These are phyloP conservation scores for Laticauda laticaudata DNA, from an alignment of 2,113 vertebrate genomes.

Conservation along the genomic window DNA sequence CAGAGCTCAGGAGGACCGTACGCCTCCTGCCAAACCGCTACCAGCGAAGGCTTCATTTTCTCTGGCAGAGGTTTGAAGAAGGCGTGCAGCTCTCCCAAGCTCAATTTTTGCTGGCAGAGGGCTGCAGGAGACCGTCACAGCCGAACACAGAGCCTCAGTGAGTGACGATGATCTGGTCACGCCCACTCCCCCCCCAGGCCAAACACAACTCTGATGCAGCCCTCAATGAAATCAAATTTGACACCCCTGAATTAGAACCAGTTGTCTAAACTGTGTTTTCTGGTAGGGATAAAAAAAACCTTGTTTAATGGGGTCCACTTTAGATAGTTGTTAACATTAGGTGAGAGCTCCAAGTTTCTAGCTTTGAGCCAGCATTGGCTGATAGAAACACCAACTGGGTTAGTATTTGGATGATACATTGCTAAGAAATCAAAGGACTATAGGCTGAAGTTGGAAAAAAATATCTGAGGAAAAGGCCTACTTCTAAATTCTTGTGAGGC, in stretches of 20 bases:
- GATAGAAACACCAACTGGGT: background rate
- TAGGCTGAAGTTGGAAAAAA: background rate
- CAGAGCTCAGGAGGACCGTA: too few relatives aligned
- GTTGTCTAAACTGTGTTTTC: conserved; percentile 1
- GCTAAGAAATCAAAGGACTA: background rate
- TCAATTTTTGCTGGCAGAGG: too few relatives aligned
- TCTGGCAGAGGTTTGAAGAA: too few relatives aligned
- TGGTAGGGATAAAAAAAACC: conserved; percentile 29
- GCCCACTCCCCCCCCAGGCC: too few relatives aligned
- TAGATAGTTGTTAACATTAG: conserved; percentile 23
- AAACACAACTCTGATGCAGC: too few relatives aligned
- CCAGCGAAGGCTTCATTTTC: too few relatives aligned
- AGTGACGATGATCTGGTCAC: too few relatives aligned
- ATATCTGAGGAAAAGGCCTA: background rate
- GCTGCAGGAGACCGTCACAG: too few relatives aligned
- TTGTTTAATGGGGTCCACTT: conserved; percentile 48
- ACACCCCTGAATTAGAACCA: background rate
- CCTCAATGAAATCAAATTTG: too few relatives aligned
- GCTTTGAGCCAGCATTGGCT: background rate
- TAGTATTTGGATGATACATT: background rate
- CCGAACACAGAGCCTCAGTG: too few relatives aligned
- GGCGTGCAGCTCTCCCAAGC: too few relatives aligned
- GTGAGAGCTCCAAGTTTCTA: background rate
- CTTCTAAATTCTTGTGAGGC: background rate
- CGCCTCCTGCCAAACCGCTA: too few relatives aligned